phyloP scores from a whole-genome alignment of 2,888 invertebrate species.

The Chouioia cunea region DNA sequence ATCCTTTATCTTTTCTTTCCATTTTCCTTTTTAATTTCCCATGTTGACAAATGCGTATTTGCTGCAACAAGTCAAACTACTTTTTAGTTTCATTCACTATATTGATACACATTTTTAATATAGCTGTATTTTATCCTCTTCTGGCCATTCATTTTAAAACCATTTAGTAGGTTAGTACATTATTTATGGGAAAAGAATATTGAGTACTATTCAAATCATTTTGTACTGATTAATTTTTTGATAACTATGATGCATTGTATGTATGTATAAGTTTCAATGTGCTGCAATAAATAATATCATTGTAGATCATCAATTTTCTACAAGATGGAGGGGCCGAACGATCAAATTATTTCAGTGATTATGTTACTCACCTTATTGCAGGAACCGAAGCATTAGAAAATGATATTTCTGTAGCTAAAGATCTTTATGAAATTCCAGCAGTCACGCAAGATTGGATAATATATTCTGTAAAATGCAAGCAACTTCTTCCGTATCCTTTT shows the following conservation, averaged over 20 bases:
- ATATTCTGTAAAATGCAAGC: slow-evolving; percentile 72
- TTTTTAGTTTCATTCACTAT: no score
- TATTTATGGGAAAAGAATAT: no score
- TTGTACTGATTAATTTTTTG: no score
- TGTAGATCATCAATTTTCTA: slow-evolving; percentile 82
- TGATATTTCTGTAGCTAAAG: slow-evolving; percentile 90
- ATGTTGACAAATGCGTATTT: no score
- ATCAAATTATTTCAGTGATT: slow-evolving; percentile 89
- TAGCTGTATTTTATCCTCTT: no score
- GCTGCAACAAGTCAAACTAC: no score
- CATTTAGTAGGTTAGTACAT: not conserved
- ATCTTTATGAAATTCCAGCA: slow-evolving; percentile 93
- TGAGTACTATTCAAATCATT: no score
- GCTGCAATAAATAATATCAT: slow-evolving; percentile 49
- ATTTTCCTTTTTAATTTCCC: not conserved
- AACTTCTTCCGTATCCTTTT: slow-evolving; percentile 73
- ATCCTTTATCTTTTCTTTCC: no score
- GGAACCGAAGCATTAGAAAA: slow-evolving; percentile 87
- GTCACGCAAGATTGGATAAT: slow-evolving; percentile 89
- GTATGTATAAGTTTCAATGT: no score
- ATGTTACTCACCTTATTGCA: slow-evolving; percentile 93
- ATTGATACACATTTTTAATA: no score
- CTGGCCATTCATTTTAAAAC: no score
- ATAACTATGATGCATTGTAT: no score
- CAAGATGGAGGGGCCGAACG: slow-evolving; percentile 90